Base-by-base conservation (phyloP, 1,140 invertebrate species). In the Geopemphigus sp. region DNA sequence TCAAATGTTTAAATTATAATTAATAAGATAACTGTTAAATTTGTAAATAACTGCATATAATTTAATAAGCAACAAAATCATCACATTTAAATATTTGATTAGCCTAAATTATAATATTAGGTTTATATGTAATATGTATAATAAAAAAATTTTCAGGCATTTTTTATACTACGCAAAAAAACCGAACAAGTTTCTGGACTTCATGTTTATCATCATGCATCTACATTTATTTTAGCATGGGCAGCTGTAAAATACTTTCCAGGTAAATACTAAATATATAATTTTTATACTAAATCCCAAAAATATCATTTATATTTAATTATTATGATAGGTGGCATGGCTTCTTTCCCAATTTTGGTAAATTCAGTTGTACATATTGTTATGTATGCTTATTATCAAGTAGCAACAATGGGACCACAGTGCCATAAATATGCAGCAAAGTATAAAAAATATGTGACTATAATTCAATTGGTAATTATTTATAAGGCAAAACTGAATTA, bases 331-430 rank as follows among this genome's bases (percentile, higher is more conserved):
- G 92, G 91, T 24, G 90, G 90, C 15, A 89, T 90, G 82, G 88
- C 87, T 0, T 87, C 88, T 14, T 87, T 89, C 68, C 85, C 89
- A 81, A 89, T 89, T 81, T 83, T 90, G 11, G 81, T 94, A 22
- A 94, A 94, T 85, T 90, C 88, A 0, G 88, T 92, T 72, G 91
- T 95, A 1, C 93, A 94, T 83, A 86, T 91, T 19, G 85, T 93
- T 14, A 94, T 95, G 93, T 94, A 94, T 82, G 84, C 84, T 5
- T 91, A 91, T 84, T 91, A 91, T 84, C 84, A 89, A 22, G 83
- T 91, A 15, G 85, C 90, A 17, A 87, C 89, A 29, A 84, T 90
- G 81, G 88, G 88, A 64, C 88, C 87, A 26, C 80, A 82, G 64
- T 88, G 86, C 86, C 68, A 82, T 22, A 82, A 83, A 78, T 76